Evolutionary conservation across 2,888 invertebrate species (phyloP).

Genomic region (Meta bourneti): DNA sequence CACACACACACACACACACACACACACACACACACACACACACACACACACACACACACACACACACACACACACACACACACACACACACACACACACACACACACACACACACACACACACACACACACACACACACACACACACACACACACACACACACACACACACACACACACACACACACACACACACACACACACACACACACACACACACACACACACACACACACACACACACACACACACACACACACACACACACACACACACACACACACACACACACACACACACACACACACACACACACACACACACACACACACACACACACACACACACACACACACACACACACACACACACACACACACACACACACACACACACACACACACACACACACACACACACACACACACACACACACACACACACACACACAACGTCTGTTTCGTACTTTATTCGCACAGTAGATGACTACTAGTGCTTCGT

Average conservation of each 20-base stretch:
- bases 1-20: conserved; percentile 35
- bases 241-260: not conserved
- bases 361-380: conserved; percentile 24
- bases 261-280: not conserved
- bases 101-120: conserved; percentile 35
- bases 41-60: conserved; percentile 35
- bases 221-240: not conserved
- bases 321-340: conserved; percentile 22
- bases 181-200: not conserved
- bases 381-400: conserved; percentile 22
- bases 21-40: conserved; percentile 35
- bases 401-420: conserved; percentile 22
- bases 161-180: conserved; percentile 14
- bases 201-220: not conserved
- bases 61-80: conserved; percentile 35
- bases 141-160: conserved; percentile 5
- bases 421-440: conserved; percentile 33
- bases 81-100: conserved; percentile 35
- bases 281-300: conserved; percentile 6
- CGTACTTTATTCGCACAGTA: too few relatives aligned
- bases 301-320: conserved; percentile 22
- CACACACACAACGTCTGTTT: conserved; percentile 7
- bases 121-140: conserved; percentile 35
- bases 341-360: conserved; percentile 24
- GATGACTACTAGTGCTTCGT: too few relatives aligned